A percentile compares a stretch with the other conserved stretches of the same genome.
phyloP scores from a whole-genome alignment of 1,140 invertebrate species.

The Bombus waltoni region DNA sequence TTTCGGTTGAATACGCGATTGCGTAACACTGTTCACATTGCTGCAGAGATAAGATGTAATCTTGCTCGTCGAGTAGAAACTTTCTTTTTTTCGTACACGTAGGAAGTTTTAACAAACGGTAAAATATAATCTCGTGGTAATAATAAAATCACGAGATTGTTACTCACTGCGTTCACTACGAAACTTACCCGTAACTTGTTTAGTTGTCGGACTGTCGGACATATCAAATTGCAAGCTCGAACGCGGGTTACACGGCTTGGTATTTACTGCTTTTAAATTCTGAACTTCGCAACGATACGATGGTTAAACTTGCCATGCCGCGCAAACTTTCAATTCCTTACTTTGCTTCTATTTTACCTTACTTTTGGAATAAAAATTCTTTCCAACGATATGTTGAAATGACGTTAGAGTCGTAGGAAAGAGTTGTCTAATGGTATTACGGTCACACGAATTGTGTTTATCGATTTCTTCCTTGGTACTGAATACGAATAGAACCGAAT shows the following conservation, averaged over 20 bases:
- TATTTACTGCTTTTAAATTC: slow-evolving; percentile 57
- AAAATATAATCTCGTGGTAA: slow-evolving; percentile 4
- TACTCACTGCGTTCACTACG: slow-evolving; percentile 8
- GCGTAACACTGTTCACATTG: too few relatives aligned
- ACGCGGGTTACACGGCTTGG: slow-evolving; percentile 24
- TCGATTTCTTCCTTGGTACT: too few relatives aligned
- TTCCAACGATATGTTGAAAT: too few relatives aligned
- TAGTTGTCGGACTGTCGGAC: slow-evolving; percentile 45
- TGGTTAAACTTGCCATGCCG: slow-evolving; percentile 6
- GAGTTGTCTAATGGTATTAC: too few relatives aligned
- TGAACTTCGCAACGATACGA: slow-evolving; percentile 32
- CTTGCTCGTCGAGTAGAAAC: neutral
- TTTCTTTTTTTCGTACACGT: neutral
- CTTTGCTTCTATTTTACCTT: slow-evolving; percentile 29
- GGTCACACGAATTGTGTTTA: too few relatives aligned
- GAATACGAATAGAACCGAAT: too few relatives aligned
- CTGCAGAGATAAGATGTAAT: neutral
- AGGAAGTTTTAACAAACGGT: slow-evolving; percentile 5
- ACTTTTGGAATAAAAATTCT: too few relatives aligned
- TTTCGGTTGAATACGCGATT: neutral
- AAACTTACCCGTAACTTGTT: slow-evolving; percentile 29
- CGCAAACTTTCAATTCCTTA: slow-evolving; percentile 51
- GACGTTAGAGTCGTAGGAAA: too few relatives aligned
- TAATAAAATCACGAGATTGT: slow-evolving; percentile 31
- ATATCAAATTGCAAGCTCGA: slow-evolving; percentile 54